A percentile compares a stretch with the other conserved stretches of the same genome.
Evolutionary conservation across 2,888 invertebrate species (phyloP).

Genomic region (Salpingus planirostris): DNA sequence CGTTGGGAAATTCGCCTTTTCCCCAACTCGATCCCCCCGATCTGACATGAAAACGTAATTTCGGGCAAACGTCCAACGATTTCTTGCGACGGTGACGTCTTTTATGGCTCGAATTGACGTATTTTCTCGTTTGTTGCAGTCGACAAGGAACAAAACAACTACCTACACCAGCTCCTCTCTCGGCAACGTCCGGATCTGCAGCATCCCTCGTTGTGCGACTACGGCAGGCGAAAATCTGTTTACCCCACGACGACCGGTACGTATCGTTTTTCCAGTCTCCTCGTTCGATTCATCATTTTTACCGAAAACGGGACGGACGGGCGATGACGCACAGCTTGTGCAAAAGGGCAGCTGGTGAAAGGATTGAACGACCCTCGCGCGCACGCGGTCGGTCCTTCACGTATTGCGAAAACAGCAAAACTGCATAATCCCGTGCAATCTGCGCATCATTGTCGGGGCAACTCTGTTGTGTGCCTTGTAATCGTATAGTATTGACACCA

Average conservation of each 20-base stretch:
- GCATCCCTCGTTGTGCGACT: slow-evolving; percentile 30
- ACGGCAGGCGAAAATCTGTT: slow-evolving; percentile 49
- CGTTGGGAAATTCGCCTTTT: slow-evolving; percentile 13
- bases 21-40: too few species aligned
- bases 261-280: too few species aligned
- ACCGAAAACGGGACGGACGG: too few species aligned
- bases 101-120: too few species aligned
- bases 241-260: slow-evolving; percentile 56
- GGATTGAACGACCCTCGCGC: slow-evolving; percentile 15
- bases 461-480: slow-evolving; percentile 20
- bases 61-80: slow-evolving; percentile 5
- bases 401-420: slow-evolving; percentile 22
- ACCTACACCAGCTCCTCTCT: slow-evolving; percentile 39
- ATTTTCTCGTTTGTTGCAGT: slow-evolving; percentile 42
- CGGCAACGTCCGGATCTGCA: slow-evolving; percentile 31
- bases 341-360: slow-evolving; percentile 6
- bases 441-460: too few species aligned
- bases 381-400: too few species aligned
- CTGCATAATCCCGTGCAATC: slow-evolving; percentile 27
- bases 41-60: too few species aligned
- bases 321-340: slow-evolving; percentile 2
- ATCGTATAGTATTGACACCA: too few species aligned
- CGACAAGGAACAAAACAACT: slow-evolving; percentile 58
- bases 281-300: too few species aligned
- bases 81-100: too few species aligned